Conservation (phyloP, 2,888 invertebrate species). For the Strigamia maritima region DNA sequence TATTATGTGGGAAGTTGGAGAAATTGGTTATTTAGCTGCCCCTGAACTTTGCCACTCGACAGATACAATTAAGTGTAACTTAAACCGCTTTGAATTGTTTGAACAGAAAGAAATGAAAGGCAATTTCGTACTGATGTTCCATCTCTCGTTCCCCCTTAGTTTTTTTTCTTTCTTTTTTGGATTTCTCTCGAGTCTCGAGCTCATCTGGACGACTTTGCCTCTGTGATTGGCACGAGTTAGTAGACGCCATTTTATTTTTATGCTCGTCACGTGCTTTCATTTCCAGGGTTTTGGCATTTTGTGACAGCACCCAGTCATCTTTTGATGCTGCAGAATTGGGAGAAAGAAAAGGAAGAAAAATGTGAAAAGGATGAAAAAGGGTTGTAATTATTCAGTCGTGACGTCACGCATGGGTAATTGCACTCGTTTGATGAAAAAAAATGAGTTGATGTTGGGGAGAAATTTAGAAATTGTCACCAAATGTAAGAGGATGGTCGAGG, state of each 20-base stretch:
- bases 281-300: not conserved
- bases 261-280: slow-evolving; percentile 20
- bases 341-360: not conserved
- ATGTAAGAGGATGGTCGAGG: not conserved
- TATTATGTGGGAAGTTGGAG: no score
- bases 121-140: not conserved
- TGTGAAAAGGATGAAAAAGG: not conserved
- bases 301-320: slow-evolving; percentile 4
- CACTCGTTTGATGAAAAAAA: not conserved
- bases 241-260: slow-evolving; percentile 18
- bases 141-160: not conserved
- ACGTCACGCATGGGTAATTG: not conserved
- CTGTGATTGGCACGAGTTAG: not conserved
- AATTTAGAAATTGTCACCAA: not conserved
- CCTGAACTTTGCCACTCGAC: no score
- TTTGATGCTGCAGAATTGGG: not conserved
- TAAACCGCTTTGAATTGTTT: no score
- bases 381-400: not conserved
- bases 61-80: no score
- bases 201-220: not conserved
- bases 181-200: not conserved
- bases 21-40: no score
- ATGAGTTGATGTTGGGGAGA: not conserved
- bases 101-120: not conserved
- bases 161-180: not conserved